phyloP scores from a whole-genome alignment of 2,888 invertebrate genomes.

The Camptogramma bilineatum region DNA sequence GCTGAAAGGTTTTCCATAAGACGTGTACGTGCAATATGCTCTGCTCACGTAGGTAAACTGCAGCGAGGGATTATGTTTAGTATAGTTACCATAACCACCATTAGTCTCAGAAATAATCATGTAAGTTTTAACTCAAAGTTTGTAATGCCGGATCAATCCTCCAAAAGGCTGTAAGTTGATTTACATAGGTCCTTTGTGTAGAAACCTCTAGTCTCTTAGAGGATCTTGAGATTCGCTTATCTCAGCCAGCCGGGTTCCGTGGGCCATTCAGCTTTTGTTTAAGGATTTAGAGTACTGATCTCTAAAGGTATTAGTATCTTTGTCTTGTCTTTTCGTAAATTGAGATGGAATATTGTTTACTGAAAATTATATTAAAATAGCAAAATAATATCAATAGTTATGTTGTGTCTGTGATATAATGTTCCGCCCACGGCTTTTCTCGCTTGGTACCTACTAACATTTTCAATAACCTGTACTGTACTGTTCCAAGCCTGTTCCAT shows the following conservation, averaged over 20 bases:
- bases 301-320: slow-evolving; percentile 52
- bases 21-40: no score
- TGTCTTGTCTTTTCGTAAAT: slow-evolving; percentile 41
- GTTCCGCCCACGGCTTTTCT: no score
- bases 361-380: no score
- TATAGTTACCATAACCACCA: no score
- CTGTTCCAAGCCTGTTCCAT: no score
- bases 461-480: no score
- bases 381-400: no score
- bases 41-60: no score
- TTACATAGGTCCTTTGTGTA: slow-evolving; percentile 72
- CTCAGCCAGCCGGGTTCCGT: slow-evolving; percentile 59
- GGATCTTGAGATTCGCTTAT: slow-evolving; percentile 53
- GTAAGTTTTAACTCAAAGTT: neutral
- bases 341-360: slow-evolving; percentile 12
- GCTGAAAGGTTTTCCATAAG: no score
- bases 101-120: neutral
- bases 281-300: slow-evolving; percentile 61
- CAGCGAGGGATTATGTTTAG: no score
- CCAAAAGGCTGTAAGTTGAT: slow-evolving; percentile 75
- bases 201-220: slow-evolving; percentile 56
- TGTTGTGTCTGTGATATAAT: no score
- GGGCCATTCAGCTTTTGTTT: slow-evolving; percentile 62
- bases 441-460: no score
- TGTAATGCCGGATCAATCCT: slow-evolving; percentile 11